A percentile compares a stretch with the other conserved stretches of the same genome.
Conservation (phyloP, 2,113 vertebrate genomes). For the Nettapus auritus region DNA sequence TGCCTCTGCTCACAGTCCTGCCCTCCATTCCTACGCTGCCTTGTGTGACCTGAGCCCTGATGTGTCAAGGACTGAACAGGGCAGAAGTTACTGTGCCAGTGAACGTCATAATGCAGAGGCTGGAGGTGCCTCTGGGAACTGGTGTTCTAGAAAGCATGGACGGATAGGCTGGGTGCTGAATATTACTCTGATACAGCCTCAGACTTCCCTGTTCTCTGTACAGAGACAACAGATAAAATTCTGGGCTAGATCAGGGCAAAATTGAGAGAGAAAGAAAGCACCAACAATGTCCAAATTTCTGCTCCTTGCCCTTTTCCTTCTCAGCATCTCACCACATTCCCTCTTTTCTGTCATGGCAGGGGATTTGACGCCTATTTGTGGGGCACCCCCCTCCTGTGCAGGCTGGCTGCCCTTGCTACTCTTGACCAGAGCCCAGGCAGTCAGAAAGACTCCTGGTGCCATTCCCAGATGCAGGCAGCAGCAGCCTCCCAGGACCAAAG, state of each 20-base stretch:
- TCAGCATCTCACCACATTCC: neutral
- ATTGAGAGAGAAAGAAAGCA: neutral
- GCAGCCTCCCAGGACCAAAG: neutral
- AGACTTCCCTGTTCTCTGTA: neutral
- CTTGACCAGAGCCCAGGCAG: neutral
- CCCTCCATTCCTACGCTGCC: neutral
- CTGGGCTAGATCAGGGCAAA: neutral
- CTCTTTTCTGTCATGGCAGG: neutral
- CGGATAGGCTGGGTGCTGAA: neutral
- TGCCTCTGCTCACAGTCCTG: neutral
- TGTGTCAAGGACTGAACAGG: neutral
- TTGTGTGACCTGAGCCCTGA: too few relatives aligned
- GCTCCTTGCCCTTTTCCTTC: neutral
- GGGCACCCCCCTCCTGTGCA: neutral
- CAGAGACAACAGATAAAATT: neutral
- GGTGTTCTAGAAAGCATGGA: neutral
- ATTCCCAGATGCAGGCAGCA: neutral
- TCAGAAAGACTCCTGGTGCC: rapidly evolving
- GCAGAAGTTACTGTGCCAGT: neutral
- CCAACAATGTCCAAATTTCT: neutral
- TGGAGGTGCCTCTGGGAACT: neutral
- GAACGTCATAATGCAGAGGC: rapidly evolving
- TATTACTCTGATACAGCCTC: neutral
- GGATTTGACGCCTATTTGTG: neutral
- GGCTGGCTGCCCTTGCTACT: neutral